Evolutionary conservation across 2,797 vertebrate species (phyloP).

Genomic region (Periparus ater): DNA sequence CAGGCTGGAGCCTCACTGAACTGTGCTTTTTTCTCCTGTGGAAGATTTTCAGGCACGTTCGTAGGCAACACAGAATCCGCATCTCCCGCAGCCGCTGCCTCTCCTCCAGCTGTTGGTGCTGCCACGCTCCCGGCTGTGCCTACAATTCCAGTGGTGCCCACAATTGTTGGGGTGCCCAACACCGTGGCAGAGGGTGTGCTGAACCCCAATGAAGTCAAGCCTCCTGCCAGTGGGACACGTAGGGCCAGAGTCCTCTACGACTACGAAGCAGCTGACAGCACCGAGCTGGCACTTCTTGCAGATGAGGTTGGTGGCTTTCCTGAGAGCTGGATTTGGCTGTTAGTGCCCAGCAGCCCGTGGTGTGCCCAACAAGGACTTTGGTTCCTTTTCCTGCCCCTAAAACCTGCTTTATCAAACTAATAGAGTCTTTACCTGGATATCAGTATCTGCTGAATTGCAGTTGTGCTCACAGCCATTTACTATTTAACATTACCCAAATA

Average conservation of each 20-base stretch:
- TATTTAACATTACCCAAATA: background rate
- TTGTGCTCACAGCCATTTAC: background rate
- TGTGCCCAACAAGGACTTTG: background rate
- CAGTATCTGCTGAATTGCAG: background rate
- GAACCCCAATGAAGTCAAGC: constrained; percentile 86
- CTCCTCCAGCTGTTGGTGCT: constrained; percentile 65
- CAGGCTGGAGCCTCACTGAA: background rate
- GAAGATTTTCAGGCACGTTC: constrained; percentile 87
- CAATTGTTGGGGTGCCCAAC: constrained; percentile 60
- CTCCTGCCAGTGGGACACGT: constrained; percentile 88
- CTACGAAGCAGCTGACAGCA: constrained; percentile 91
- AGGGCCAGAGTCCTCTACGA: constrained; percentile 92
- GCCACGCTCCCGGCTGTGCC: constrained; percentile 66
- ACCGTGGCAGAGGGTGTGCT: constrained; percentile 75
- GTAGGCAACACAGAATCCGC: constrained; percentile 79
- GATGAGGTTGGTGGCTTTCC: constrained; percentile 85
- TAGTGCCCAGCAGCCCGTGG: background rate
- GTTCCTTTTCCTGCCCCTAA: background rate
- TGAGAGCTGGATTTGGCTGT: background rate
- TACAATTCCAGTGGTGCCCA: constrained; percentile 75
- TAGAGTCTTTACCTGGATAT: background rate
- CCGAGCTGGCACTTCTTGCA: constrained; percentile 88
- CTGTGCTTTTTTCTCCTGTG: background rate
- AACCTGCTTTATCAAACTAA: background rate
- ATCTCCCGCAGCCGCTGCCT: constrained; percentile 70